These are phyloP conservation scores for Stenodema calcarata DNA, from an alignment of 2,888 invertebrate species.

Conservation along the genomic window DNA sequence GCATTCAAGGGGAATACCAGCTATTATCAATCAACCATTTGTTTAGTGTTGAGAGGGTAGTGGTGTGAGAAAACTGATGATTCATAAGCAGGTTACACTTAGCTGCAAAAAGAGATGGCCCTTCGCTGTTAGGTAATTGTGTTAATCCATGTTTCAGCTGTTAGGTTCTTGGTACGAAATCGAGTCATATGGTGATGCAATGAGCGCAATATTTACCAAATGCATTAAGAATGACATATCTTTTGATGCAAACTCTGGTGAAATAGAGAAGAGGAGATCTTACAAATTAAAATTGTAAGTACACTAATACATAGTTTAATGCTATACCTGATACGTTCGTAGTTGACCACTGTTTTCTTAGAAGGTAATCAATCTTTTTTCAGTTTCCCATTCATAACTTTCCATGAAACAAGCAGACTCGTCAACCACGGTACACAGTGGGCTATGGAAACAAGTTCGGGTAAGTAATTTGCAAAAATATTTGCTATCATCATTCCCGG, in stretches of 20 bases:
- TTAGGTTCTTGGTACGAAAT: not conserved
- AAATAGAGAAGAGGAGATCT: not conserved
- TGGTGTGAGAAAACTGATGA: too few relatives aligned
- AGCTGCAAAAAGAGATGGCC: too few relatives aligned
- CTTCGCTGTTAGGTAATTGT: too few relatives aligned
- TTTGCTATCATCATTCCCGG: too few relatives aligned
- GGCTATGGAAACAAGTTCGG: not conserved
- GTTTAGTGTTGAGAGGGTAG: too few relatives aligned
- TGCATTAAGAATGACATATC: not conserved
- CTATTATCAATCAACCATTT: too few relatives aligned
- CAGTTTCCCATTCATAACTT: not conserved
- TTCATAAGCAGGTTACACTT: too few relatives aligned
- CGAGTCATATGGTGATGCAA: not conserved
- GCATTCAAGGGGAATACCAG: too few relatives aligned
- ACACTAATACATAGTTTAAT: not conserved
- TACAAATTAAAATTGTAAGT: conserved; percentile 3
- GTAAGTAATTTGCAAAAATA: not conserved
- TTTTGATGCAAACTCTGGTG: not conserved
- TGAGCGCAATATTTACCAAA: not conserved
- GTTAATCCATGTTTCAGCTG: not conserved
- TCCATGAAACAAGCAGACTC: not conserved
- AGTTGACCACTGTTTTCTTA: not conserved
- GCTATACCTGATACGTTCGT: not conserved
- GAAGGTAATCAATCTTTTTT: not conserved
- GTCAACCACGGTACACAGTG: not conserved